Percentiles rank a stretch among this genome's conserved stretches.
phyloP scores from a whole-genome alignment of 2,797 vertebrate species.

The Clarias laeviceps region DNA sequence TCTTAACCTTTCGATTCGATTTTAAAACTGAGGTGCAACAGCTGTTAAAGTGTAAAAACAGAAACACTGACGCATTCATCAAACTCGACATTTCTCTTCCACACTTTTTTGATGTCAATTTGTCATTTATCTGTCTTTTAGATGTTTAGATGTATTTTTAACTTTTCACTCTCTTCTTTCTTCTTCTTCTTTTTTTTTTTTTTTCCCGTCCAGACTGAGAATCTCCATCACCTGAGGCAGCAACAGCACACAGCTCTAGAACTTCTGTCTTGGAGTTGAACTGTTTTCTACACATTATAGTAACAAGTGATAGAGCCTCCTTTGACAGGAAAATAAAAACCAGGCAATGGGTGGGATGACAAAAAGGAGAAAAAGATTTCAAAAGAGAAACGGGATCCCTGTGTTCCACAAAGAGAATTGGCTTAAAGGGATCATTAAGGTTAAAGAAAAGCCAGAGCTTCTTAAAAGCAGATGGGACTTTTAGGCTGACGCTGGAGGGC shows the following conservation, averaged over 20 bases:
- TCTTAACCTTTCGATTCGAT: slow-evolving; percentile 31
- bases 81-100: not conserved
- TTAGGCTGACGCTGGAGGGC: slow-evolving; percentile 65
- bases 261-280: slow-evolving; percentile 55
- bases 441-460: slow-evolving; percentile 62
- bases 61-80: slow-evolving; percentile 42
- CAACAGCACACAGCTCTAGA: slow-evolving; percentile 58
- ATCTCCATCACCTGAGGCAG: slow-evolving; percentile 58
- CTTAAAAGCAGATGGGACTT: slow-evolving; percentile 73
- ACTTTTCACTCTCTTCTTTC: slow-evolving; percentile 58
- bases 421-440: slow-evolving; percentile 71
- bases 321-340: slow-evolving; percentile 52
- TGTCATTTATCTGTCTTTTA: slow-evolving; percentile 65
- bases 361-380: slow-evolving; percentile 69
- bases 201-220: slow-evolving; percentile 33
- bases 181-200: slow-evolving; percentile 45
- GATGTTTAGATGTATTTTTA: slow-evolving; percentile 25
- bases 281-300: slow-evolving; percentile 62
- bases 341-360: slow-evolving; percentile 46
- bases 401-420: slow-evolving; percentile 67
- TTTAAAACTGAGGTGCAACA: slow-evolving; percentile 35
- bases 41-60: slow-evolving; percentile 41
- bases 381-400: slow-evolving; percentile 77
- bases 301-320: slow-evolving; percentile 65
- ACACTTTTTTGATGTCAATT: not conserved